A percentile compares a stretch with the other conserved stretches of the same genome.
These are phyloP conservation scores for Amblyornis subalaris DNA, from an alignment of 2,113 vertebrate species.

Conservation along the genomic window DNA sequence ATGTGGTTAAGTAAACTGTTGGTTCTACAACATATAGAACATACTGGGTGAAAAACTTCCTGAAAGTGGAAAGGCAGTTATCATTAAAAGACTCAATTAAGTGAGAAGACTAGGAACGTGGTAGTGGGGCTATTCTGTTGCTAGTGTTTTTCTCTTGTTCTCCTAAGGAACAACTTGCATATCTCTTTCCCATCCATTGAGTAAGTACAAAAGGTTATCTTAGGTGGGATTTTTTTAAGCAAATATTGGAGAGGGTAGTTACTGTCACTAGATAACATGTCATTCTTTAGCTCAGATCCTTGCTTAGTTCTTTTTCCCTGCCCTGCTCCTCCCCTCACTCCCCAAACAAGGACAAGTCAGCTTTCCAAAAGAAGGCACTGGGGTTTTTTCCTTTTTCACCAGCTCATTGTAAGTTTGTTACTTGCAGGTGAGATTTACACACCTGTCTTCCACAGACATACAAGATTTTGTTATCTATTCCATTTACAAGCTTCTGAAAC, in stretches of 20 bases:
- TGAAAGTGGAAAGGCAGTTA: background rate
- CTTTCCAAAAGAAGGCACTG: background rate
- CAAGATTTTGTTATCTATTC: background rate
- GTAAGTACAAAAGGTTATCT: background rate
- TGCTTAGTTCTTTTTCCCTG: background rate
- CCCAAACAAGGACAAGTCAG: background rate
- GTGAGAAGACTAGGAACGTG: background rate
- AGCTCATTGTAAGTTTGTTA: background rate
- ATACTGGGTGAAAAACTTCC: background rate
- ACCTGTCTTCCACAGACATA: background rate
- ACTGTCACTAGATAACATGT: background rate
- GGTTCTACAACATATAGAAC: background rate
- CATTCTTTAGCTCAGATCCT: background rate
- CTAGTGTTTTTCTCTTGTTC: background rate
- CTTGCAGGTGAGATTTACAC: background rate
- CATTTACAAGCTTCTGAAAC: background rate
- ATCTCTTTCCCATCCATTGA: background rate
- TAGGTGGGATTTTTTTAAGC: background rate
- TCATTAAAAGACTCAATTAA: background rate
- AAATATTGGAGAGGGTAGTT: background rate
- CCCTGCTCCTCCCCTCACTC: background rate
- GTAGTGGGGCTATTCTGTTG: background rate
- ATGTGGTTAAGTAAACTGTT: background rate
- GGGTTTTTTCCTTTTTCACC: background rate
- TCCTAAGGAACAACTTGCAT: background rate